Conservation (phyloP, 2,797 vertebrate genomes). For the Poeciliopsis turneri region DNA sequence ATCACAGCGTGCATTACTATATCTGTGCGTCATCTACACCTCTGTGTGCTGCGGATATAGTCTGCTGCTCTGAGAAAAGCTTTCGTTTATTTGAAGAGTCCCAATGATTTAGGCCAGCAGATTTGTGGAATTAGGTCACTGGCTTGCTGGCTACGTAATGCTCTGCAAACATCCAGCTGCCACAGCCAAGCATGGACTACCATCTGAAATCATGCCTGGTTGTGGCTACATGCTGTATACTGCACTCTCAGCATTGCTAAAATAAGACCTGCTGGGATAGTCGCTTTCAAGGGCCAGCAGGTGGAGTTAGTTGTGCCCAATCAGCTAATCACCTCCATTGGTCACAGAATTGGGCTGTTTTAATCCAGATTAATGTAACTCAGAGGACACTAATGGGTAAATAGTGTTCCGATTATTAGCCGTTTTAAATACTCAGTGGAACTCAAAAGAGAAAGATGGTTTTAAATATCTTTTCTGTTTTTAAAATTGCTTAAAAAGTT, state of each 20-base stretch:
- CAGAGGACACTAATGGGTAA: slow-evolving; percentile 52
- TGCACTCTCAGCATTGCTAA: slow-evolving; percentile 1
- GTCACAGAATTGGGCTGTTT: slow-evolving; percentile 60
- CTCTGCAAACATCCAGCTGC: slow-evolving; percentile 60
- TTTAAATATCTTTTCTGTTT: neutral
- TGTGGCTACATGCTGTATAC: slow-evolving; percentile 10
- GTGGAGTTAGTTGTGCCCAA: slow-evolving; percentile 24
- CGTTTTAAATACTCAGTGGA: slow-evolving; percentile 56
- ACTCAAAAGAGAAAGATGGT: slow-evolving; percentile 25
- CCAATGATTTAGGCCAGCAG: slow-evolving; percentile 77
- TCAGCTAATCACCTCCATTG: slow-evolving; percentile 47
- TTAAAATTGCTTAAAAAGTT: neutral
- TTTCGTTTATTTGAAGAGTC: slow-evolving; percentile 73
- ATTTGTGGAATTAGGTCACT: slow-evolving; percentile 83
- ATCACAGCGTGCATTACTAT: neutral
- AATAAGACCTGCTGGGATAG: slow-evolving; percentile 3
- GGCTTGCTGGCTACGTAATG: slow-evolving; percentile 68
- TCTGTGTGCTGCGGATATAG: slow-evolving; percentile 54
- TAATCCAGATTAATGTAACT: slow-evolving; percentile 67
- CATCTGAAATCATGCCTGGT: slow-evolving; percentile 23
- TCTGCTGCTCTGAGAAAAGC: slow-evolving; percentile 60
- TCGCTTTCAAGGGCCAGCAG: slow-evolving; percentile 20
- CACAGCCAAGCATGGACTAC: slow-evolving; percentile 33
- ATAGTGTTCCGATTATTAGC: slow-evolving; percentile 68
- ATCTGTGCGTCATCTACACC: slow-evolving; percentile 57